A percentile compares a stretch with the other conserved stretches of the same genome.
These are phyloP conservation scores for Pomatostomus ruficeps DNA, from an alignment of 2,113 vertebrate species.

Conservation along the genomic window DNA sequence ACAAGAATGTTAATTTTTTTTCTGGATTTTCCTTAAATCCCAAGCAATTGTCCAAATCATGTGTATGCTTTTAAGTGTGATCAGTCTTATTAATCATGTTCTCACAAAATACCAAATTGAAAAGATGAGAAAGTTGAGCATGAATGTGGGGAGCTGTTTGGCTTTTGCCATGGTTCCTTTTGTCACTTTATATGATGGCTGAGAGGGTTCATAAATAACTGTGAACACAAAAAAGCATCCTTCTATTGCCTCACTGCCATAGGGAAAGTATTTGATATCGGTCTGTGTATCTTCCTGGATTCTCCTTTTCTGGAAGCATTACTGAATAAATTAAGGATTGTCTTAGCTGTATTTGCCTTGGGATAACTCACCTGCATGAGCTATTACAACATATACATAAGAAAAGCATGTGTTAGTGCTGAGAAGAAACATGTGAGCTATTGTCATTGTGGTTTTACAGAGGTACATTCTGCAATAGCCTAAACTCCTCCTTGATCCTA, in stretches of 20 bases:
- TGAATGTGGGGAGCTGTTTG: background rate
- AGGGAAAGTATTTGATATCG: background rate
- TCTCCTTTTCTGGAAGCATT: background rate
- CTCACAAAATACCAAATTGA: background rate
- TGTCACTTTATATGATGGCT: background rate
- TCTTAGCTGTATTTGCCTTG: background rate
- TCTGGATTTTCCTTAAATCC: background rate
- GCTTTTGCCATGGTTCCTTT: background rate
- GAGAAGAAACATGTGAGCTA: background rate
- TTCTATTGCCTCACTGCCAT: background rate
- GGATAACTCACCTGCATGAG: background rate
- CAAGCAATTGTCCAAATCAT: background rate
- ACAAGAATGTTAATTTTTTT: background rate
- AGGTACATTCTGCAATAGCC: background rate
- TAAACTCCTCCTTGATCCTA: background rate
- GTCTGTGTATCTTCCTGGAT: background rate
- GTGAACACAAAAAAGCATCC: background rate
- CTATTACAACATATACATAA: background rate
- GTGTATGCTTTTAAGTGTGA: background rate
- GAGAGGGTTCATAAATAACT: background rate
- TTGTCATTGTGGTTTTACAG: background rate
- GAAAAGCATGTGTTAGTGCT: background rate
- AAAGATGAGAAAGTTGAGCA: background rate
- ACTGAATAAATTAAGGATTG: background rate
- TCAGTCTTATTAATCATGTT: background rate